These are phyloP conservation scores for Upupa epops DNA, from an alignment of 2,113 vertebrate genomes.

Conservation along the genomic window DNA sequence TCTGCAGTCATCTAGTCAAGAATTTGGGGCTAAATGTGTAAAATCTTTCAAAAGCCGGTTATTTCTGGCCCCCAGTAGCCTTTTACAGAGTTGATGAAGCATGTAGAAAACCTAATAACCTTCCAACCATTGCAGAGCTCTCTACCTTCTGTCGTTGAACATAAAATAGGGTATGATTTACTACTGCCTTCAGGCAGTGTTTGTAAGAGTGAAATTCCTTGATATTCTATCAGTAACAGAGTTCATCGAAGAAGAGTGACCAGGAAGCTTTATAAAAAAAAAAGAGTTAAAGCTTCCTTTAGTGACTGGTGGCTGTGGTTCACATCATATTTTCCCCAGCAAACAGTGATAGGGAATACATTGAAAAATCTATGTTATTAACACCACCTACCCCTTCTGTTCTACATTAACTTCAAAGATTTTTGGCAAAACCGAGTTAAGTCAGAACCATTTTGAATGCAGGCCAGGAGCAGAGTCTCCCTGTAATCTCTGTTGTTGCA, in stretches of 20 bases:
- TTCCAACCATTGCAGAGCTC: not conserved
- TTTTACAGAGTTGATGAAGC: not conserved
- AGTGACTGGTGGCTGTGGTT: not conserved
- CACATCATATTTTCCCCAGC: not conserved
- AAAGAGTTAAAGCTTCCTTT: not conserved
- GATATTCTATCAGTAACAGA: not conserved
- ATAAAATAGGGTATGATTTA: not conserved
- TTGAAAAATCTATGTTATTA: not conserved
- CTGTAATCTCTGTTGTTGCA: not conserved
- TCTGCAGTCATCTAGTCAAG: not conserved
- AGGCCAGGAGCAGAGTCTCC: not conserved
- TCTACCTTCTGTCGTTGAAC: not conserved
- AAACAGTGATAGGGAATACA: not conserved
- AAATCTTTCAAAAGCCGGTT: not conserved
- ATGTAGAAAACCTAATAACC: not conserved
- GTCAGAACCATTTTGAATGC: not conserved
- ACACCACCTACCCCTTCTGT: not conserved
- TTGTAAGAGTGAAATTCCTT: not conserved
- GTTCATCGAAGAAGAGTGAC: not conserved
- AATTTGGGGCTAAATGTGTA: not conserved
- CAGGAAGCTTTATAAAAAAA: not conserved
- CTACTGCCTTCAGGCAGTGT: not conserved
- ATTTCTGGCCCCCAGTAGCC: not conserved
- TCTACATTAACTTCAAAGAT: not conserved
- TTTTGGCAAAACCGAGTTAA: not conserved